Base-by-base conservation (phyloP, 2,888 invertebrate species). In the Blastobasis adustella region DNA sequence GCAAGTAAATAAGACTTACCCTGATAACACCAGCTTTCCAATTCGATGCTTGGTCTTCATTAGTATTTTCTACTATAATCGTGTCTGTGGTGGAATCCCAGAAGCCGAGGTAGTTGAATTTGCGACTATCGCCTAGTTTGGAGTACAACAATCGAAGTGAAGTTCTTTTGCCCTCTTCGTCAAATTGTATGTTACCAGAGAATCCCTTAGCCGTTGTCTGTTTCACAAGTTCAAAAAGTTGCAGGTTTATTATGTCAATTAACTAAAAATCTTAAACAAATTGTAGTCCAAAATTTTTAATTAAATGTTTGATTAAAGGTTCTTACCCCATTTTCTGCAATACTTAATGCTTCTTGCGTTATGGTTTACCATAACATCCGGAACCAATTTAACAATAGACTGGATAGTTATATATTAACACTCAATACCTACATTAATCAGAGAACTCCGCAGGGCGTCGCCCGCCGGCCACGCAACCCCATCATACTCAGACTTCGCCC, bases 151-250 rank as follows among this genome's bases (percentile, higher is more conserved):
- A 60, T 46, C 79, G 82, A 67, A 94, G 90, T 70, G 91, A 76
- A 56, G 81, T 81, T 65, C 94, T 74, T 69, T 91, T 89, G 44
- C 96, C 96, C 55, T 89, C 67, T 39, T 90, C 80, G 63, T 94
- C 91, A 65, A 95, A 93, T 50, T 84, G 80, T 51, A 95, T 90
- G 4, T 84, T 71, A 6, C 95, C 95, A 0, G 94, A 93, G 47
- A 93, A 79, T 2, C 93, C 93, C 53, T 79, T 75, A 9, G 42
- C n/a, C 7, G 79, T 69, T 50, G 69, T 72, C 23, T 23, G 23
- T 23, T 23, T 23, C 1, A 23, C 23, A 23, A 23, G 23, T 23
- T 23, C 3, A 1, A 23, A 3, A 23, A 23, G 23, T 23, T 23
- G 23, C 23, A 23, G 23, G 23, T 23, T 2, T 3, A 23, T 23